Evolutionary conservation across 2,888 invertebrate species (phyloP), one percentile per base, ranked within the genome.

Genomic region (Tetropium fuscum): DNA sequence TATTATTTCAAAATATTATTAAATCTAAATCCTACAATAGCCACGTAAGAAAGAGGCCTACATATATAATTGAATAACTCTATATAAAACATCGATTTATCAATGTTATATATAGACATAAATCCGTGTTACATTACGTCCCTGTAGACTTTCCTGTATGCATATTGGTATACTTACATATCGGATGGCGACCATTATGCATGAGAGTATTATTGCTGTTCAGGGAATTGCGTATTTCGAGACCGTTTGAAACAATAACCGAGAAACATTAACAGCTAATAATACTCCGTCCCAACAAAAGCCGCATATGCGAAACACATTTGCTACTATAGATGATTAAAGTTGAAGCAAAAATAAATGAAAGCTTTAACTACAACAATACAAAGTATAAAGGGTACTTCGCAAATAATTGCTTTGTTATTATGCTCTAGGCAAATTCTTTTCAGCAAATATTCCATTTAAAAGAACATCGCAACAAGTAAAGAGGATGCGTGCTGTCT

Each of bases 221-320:
- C 16, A 40, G 16, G 18, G 16, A 32, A 32, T 32, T 32, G 32
- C 5, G 38, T 40, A 19, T 18, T 38, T 6, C 36, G 18, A 16
- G 16, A 16, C 16, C 16, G 38, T 40, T 32, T 16, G 38, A 40
- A 40, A 19, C 18, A 18, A 18, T 40, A 40, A 40, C 38, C 16
- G 18, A 18, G 38, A 18, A 40, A 40, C 18, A 40, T 18, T 19
- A 18, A 40, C 16, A 40, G 38, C 18, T 40, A 18, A 40, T 40
- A 40, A 4, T 16, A 8, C 18, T 19, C 4, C 4, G 18, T 40
- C 10, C n/a, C 18, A 40, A 40, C 18, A 40, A 16, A 40, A 40
- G 18, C 18, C n/a, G 4, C 18, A 8, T 11, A 32, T 32, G 32
- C 13, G 32, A 40, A 40, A 40, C 38, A 40, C 38, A 32, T 32